Conservation (phyloP, 2,888 invertebrate genomes). For the Mimas tiliae region DNA sequence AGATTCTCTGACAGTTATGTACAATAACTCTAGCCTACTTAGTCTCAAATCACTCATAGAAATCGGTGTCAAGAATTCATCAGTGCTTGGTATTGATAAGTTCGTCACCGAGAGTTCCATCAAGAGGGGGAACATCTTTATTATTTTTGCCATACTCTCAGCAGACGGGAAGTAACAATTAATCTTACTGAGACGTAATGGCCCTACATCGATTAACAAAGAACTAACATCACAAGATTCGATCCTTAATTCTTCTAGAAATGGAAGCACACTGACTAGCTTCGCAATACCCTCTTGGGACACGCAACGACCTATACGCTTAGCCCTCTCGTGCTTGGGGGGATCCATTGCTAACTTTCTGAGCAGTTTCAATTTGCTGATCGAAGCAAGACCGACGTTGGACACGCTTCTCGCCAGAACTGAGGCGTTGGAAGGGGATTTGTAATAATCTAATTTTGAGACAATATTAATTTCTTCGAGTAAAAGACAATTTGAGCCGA, state of each 20-base stretch:
- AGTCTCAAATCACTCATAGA: conserved; percentile 66
- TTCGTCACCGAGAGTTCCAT: conserved; percentile 76
- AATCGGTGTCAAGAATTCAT: conserved; percentile 73
- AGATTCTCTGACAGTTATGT: conserved; percentile 73
- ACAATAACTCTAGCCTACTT: conserved; percentile 70
- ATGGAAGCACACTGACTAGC: conserved; percentile 69
- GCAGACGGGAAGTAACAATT: conserved; percentile 78
- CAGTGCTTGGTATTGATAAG: conserved; percentile 73
- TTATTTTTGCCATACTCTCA: conserved; percentile 70
- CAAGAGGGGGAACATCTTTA: conserved; percentile 74
- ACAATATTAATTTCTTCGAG: conserved; percentile 80
- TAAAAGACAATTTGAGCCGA: conserved; percentile 65
- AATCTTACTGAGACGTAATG: conserved; percentile 72
- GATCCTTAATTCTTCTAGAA: conserved; percentile 73
- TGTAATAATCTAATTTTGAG: conserved; percentile 76
- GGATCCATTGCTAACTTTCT: conserved; percentile 76
- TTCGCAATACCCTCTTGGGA: conserved; percentile 76
- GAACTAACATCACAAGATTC: conserved; percentile 82
- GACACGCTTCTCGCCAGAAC: conserved; percentile 78
- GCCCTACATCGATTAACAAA: conserved; percentile 68
- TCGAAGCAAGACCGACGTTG: conserved; percentile 68
- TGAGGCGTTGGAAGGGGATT: conserved; percentile 78
- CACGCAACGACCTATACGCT: conserved; percentile 73
- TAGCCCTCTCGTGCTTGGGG: conserved; percentile 73
- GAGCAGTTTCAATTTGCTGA: conserved; percentile 69